Evolutionary conservation across 2,797 vertebrate genomes (phyloP).

Genomic region (Microchirus variegatus): DNA sequence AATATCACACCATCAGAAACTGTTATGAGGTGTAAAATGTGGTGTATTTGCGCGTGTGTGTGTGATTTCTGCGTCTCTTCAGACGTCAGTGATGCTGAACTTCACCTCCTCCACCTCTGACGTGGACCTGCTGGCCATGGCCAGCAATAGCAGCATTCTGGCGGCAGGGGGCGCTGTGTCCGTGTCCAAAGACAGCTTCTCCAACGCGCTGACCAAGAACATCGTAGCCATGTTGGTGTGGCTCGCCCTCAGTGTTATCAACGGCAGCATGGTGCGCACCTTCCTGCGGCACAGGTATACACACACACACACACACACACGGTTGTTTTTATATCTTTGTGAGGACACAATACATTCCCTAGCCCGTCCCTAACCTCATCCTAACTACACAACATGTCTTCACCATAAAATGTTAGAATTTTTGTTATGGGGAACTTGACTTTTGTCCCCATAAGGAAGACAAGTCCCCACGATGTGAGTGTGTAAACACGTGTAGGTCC

Average conservation of each 20-base stretch:
- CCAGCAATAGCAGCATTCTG: conserved; percentile 47
- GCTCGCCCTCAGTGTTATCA: conserved; percentile 78
- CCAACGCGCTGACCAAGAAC: conserved; percentile 78
- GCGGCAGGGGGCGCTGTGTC: conserved; percentile 17
- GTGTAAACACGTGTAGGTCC: no score
- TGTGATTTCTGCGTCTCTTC: neutral
- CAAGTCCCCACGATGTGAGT: no score
- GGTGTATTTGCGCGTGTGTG: no score
- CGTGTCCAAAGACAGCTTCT: conserved; percentile 72
- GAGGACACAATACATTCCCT: no score
- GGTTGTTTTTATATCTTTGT: no score
- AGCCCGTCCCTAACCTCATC: no score
- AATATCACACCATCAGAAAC: no score
- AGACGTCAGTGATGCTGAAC: conserved; percentile 51
- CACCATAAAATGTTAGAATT: no score
- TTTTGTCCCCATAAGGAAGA: no score
- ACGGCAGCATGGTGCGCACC: conserved; percentile 82
- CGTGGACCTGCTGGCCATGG: conserved; percentile 19
- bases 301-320: neutral
- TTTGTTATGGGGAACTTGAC: no score
- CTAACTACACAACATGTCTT: no score
- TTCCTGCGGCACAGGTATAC: conserved; percentile 75
- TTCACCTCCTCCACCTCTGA: conserved; percentile 35
- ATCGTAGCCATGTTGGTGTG: conserved; percentile 81
- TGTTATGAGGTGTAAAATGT: no score